Base-by-base conservation (phyloP, 2,888 invertebrate genomes). In the Rugalucina vietnamica region DNA sequence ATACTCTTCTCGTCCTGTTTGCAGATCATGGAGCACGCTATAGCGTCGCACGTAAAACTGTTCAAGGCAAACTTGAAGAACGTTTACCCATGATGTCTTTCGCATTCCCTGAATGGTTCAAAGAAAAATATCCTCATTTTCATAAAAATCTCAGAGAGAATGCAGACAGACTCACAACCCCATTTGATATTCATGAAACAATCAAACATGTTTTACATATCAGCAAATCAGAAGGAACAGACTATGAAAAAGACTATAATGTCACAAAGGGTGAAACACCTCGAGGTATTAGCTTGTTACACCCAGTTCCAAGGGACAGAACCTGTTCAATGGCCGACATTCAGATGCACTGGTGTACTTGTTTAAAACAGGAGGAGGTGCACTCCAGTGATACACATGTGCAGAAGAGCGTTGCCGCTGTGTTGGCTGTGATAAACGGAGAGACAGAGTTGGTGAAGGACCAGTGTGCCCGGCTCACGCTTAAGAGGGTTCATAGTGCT, bases 1-100 rank as follows among this genome's bases (percentile, higher is more conserved):
- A 94, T 79, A 93, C 94, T 0, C 50, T 94, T 27, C 57, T 94
- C 21, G 84, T 94, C 24, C 81, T 94, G 10, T 91, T 94, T 91
- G 90, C 90, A 1, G 94, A 94, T 77, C 94, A 94, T 86, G 94
- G 94, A 8, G 92, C 93, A 4, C 80, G 93, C 21, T 92, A 93
- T 75, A 91, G 91, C 29, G 85, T 85, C 34, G 91, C 93, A 12
- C 85, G 94, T 10, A 77, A 89, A 37, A 92, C 93, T 0, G 88
- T 92, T 10, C 93, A 93, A 71, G 94, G 94, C 5, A 93, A 93
- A 82, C 88, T 93, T 36, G 93, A 94, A 77, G 94, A 94, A 75
- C 85, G 94, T 27, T 87, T 94, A n/a, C 94, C 94, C 0, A 86
- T 94, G 84, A 90, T 94, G 91, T 90, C 93, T 0, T 69, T 94